Evolutionary conservation across 2,888 invertebrate species (phyloP).

Genomic region (Fragum whitleyi): DNA sequence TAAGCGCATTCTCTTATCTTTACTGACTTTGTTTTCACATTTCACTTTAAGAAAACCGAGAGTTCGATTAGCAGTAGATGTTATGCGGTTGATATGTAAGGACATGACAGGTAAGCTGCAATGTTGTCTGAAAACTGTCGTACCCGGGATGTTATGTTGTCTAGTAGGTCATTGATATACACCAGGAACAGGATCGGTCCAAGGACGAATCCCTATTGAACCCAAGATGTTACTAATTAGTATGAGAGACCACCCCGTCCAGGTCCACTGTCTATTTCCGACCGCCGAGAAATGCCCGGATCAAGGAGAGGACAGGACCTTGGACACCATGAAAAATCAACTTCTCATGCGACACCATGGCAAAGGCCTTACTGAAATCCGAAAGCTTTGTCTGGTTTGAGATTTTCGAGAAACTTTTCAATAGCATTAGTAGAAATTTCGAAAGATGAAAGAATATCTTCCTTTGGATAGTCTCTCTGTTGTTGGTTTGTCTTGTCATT

Average conservation of each 20-base stretch:
- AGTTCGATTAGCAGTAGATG: background rate
- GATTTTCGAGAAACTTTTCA: background rate
- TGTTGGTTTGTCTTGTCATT: too few species aligned
- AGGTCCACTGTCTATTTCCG: constrained; percentile 19
- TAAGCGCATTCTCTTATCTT: background rate
- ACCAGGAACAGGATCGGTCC: constrained; percentile 26
- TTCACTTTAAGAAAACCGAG: background rate
- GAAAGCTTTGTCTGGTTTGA: constrained; percentile 11
- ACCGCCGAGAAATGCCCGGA: constrained; percentile 23
- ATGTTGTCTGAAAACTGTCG: constrained; percentile 34
- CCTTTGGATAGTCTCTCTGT: too few species aligned
- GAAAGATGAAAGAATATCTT: too few species aligned
- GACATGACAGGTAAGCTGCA: constrained; percentile 9
- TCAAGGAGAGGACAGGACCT: too few species aligned
- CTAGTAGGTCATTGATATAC: too few species aligned
- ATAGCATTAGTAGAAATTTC: too few species aligned
- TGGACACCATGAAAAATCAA: constrained; percentile 28
- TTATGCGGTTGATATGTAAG: background rate
- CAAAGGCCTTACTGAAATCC: constrained; percentile 39
- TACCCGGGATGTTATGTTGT: background rate
- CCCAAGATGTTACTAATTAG: constrained; percentile 29
- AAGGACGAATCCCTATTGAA: constrained; percentile 39
- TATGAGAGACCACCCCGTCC: constrained; percentile 9
- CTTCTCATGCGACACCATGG: constrained; percentile 26
- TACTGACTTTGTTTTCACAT: too few species aligned